These are phyloP conservation scores for Hirtodrosophila confusa DNA, from an alignment of 2,888 invertebrate genomes.

Conservation along the genomic window DNA sequence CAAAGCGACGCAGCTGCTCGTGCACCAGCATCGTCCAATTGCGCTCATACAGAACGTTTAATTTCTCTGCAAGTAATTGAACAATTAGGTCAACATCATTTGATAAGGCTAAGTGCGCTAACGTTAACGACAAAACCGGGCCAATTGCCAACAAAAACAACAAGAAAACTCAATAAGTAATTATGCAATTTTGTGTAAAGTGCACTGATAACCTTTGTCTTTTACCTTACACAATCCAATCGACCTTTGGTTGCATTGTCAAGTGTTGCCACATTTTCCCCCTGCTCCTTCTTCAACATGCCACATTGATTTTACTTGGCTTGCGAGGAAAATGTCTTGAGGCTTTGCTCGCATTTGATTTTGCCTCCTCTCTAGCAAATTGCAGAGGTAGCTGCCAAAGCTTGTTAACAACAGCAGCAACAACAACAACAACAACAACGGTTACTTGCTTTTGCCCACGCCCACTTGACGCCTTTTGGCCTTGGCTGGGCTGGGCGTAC, in stretches of 20 bases:
- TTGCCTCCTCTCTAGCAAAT: slow-evolving; percentile 51
- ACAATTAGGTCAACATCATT: slow-evolving; percentile 41
- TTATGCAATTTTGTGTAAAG: slow-evolving; percentile 66
- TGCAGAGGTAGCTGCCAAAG: slow-evolving; percentile 54
- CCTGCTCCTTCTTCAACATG: not conserved
- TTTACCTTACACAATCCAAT: not conserved
- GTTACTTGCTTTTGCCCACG: slow-evolving; percentile 38
- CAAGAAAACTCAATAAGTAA: slow-evolving; percentile 42
- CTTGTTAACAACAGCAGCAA: slow-evolving; percentile 66
- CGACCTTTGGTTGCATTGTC: slow-evolving; percentile 22
- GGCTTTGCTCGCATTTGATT: slow-evolving; percentile 56
- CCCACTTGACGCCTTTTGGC: slow-evolving; percentile 60
- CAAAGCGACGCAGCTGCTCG: slow-evolving; percentile 91
- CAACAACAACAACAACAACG: slow-evolving; percentile 17
- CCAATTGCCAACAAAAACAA: slow-evolving; percentile 20
- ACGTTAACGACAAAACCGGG: slow-evolving; percentile 6
- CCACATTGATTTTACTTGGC: slow-evolving; percentile 43
- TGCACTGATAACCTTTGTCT: slow-evolving; percentile 57
- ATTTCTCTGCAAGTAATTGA: slow-evolving; percentile 86
- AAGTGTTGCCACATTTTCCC: slow-evolving; percentile 18
- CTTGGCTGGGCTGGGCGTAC: slow-evolving; percentile 45
- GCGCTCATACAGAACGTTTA: slow-evolving; percentile 92
- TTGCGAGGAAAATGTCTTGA: slow-evolving; percentile 45
- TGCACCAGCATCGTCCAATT: slow-evolving; percentile 93
- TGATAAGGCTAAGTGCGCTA: slow-evolving; percentile 29